These are phyloP conservation scores for Apomyelois bistriatella DNA, from an alignment of 2,888 invertebrate species.

Conservation along the genomic window DNA sequence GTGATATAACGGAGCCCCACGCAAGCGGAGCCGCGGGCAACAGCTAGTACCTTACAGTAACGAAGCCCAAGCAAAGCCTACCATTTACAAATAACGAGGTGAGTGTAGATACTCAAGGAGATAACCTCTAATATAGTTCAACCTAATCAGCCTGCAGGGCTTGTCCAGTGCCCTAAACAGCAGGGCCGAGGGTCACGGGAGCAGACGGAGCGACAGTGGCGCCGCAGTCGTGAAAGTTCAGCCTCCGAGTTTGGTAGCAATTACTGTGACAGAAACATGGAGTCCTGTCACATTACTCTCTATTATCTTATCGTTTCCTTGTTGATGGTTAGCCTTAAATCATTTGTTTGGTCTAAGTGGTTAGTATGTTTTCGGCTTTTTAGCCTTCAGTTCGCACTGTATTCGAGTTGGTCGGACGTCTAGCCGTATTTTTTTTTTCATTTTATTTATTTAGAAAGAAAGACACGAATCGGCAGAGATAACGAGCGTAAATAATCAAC, in stretches of 20 bases:
- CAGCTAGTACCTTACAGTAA: no score
- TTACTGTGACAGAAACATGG: neutral
- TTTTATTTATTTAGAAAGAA: no score
- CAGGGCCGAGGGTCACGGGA: neutral
- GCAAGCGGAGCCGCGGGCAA: no score
- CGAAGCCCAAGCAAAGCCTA: neutral
- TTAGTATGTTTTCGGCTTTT: no score
- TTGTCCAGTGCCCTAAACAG: conserved; percentile 1
- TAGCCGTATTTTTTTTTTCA: no score
- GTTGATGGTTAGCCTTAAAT: no score
- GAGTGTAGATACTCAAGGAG: neutral
- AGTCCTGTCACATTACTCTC: neutral
- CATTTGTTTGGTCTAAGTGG: no score
- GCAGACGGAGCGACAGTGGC: conserved; percentile 6
- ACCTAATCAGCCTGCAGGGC: neutral
- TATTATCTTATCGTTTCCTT: neutral
- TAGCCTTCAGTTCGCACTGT: no score
- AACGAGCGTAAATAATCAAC: no score
- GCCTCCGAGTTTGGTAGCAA: conserved; percentile 1
- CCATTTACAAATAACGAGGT: neutral
- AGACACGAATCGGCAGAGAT: no score
- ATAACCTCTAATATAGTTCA: neutral
- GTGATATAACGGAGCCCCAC: no score
- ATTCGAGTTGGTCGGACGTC: no score
- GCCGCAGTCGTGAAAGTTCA: conserved; percentile 7